Conservation (phyloP, 2,888 invertebrate genomes). For the Bedellia somnulentella region DNA sequence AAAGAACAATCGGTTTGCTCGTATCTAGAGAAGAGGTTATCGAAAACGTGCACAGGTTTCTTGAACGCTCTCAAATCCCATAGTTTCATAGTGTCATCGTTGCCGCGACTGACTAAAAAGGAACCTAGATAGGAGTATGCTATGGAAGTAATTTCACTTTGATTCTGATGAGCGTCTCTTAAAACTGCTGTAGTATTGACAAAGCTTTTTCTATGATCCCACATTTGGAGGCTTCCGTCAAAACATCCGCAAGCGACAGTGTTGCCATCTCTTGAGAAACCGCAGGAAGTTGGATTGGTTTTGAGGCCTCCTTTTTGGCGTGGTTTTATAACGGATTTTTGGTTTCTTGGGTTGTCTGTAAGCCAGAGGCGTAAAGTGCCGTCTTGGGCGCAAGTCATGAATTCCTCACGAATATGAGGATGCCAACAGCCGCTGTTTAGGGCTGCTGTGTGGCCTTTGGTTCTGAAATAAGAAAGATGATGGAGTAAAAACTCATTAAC, state of each 20-base stretch:
- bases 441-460: conserved; percentile 93
- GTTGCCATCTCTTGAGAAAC: conserved; percentile 83
- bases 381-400: conserved; percentile 92
- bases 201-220: conserved; percentile 91
- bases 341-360: conserved; percentile 75
- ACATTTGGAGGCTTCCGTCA: conserved; percentile 96
- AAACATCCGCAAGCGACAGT: conserved; percentile 88
- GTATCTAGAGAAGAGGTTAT: conserved; percentile 78
- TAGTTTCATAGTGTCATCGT: conserved; percentile 92
- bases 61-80: conserved; percentile 91
- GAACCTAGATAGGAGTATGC: conserved; percentile 86
- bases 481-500: not conserved
- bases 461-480: conserved; percentile 32
- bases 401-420: conserved; percentile 84
- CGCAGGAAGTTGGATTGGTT: conserved; percentile 81
- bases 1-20: conserved; percentile 81
- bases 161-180: conserved; percentile 78
- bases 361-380: conserved; percentile 93
- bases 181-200: conserved; percentile 83
- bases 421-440: conserved; percentile 93
- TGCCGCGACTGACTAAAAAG: conserved; percentile 77
- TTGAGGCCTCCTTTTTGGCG: conserved; percentile 83
- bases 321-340: conserved; percentile 84
- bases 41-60: conserved; percentile 69
- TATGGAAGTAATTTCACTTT: conserved; percentile 80